Conservation (phyloP, 2,888 invertebrate genomes). For the Brachypterus glaber region DNA sequence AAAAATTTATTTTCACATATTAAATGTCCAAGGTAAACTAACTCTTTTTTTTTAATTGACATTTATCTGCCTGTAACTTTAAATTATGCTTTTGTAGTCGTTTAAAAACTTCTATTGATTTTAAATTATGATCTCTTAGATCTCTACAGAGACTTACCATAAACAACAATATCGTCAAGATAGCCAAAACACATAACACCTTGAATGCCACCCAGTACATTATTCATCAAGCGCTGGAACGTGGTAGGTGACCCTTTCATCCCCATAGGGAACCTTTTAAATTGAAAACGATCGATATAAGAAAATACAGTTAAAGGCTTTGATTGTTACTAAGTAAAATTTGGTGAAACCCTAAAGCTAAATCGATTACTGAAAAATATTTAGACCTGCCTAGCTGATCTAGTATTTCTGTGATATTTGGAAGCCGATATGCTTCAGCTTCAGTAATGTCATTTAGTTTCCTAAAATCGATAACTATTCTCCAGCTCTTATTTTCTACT, state of each 20-base stretch:
- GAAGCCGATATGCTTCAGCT: conserved; percentile 21
- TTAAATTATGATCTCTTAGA: conserved; percentile 28
- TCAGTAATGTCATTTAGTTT: conserved; percentile 21
- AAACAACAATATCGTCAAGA: conserved; percentile 20
- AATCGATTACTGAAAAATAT: conserved; percentile 21
- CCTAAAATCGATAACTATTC: conserved; percentile 22
- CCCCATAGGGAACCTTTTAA: conserved; percentile 18
- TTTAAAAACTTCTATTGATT: conserved; percentile 26
- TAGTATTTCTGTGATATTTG: conserved; percentile 20
- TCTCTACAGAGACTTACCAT: conserved; percentile 21
- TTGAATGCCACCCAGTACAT: conserved; percentile 15
- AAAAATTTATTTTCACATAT: too few relatives aligned
- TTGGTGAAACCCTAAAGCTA: conserved; percentile 20
- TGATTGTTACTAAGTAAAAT: conserved; percentile 11
- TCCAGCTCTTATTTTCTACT: conserved; percentile 16
- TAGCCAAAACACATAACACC: conserved; percentile 18
- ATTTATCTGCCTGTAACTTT: conserved; percentile 32
- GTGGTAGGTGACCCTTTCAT: conserved; percentile 18
- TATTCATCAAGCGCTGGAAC: conserved; percentile 20
- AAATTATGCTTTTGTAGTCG: conserved; percentile 21
- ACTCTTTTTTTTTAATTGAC: too few relatives aligned
- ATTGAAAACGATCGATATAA: conserved; percentile 14
- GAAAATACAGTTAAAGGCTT: conserved; percentile 19
- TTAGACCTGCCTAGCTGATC: conserved; percentile 18
- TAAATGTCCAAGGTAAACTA: too few relatives aligned